Conservation (phyloP, 2,113 vertebrate genomes). For the Haemorhous mexicanus region DNA sequence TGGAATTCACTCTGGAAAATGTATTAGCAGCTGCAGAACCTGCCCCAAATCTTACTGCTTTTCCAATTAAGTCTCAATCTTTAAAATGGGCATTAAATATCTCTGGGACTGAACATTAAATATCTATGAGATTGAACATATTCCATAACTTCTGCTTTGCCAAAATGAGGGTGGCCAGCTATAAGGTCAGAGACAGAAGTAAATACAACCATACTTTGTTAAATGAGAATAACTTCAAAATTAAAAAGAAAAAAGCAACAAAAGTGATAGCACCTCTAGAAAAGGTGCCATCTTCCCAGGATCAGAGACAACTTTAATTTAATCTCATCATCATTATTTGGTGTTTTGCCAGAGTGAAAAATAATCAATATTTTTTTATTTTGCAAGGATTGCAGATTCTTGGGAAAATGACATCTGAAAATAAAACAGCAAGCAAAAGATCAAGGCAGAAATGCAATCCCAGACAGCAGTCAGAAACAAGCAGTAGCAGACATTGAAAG, state of each 20-base stretch:
- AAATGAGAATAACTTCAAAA: background rate
- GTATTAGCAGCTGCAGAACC: slow-evolving; percentile 27
- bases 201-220: background rate
- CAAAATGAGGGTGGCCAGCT: background rate
- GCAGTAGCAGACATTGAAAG: background rate
- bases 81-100: slow-evolving; percentile 19
- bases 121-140: background rate
- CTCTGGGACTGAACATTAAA: background rate
- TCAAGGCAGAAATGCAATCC: background rate
- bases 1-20: slow-evolving; percentile 52
- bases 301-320: slow-evolving; percentile 5
- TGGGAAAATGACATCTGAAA: background rate
- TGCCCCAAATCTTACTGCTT: slow-evolving; percentile 1
- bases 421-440: background rate
- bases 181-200: background rate
- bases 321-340: background rate
- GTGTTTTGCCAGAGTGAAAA: slow-evolving; percentile 3
- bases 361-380: background rate
- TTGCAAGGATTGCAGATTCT: background rate
- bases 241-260: background rate
- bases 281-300: background rate
- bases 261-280: background rate
- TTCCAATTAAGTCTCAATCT: slow-evolving; percentile 13
- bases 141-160: background rate
- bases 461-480: background rate